Conservation (phyloP, 2,888 invertebrate species). For the Tuta absoluta region DNA sequence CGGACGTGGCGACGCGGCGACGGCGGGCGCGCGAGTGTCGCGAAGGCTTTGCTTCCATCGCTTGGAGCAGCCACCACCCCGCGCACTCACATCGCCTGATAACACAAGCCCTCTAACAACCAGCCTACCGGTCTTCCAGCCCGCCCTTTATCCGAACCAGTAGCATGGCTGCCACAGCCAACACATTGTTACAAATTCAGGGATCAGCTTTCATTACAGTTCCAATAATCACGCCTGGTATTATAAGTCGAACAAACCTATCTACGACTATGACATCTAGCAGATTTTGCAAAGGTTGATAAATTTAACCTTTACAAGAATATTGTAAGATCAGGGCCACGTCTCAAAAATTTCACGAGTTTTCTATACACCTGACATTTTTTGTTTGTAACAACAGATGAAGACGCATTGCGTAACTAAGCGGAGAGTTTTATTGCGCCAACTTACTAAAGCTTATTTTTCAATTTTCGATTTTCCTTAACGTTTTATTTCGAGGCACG, state of each 20-base stretch:
- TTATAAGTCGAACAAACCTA: too few species aligned
- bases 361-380: constrained; percentile 1
- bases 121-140: constrained; percentile 29
- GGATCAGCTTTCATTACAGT: too few species aligned
- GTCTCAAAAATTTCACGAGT: not conserved
- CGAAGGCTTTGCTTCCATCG: constrained; percentile 52
- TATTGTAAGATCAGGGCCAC: not conserved
- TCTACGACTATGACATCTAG: not conserved
- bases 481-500: too few species aligned
- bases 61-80: constrained; percentile 40
- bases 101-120: constrained; percentile 41
- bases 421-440: not conserved
- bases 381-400: not conserved
- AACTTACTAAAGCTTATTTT: too few species aligned
- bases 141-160: constrained; percentile 34
- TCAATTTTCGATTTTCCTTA: too few species aligned
- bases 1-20: constrained; percentile 61
- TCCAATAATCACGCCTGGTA: too few species aligned
- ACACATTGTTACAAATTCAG: constrained; percentile 33
- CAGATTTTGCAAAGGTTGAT: not conserved
- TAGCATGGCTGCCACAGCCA: constrained; percentile 40
- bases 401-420: constrained; percentile 11
- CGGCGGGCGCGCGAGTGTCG: constrained; percentile 69
- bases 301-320: not conserved
- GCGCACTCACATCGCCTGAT: constrained; percentile 40